Evolutionary conservation across 2,113 vertebrate genomes (phyloP).

Genomic region (Himantopus leucocephalus): DNA sequence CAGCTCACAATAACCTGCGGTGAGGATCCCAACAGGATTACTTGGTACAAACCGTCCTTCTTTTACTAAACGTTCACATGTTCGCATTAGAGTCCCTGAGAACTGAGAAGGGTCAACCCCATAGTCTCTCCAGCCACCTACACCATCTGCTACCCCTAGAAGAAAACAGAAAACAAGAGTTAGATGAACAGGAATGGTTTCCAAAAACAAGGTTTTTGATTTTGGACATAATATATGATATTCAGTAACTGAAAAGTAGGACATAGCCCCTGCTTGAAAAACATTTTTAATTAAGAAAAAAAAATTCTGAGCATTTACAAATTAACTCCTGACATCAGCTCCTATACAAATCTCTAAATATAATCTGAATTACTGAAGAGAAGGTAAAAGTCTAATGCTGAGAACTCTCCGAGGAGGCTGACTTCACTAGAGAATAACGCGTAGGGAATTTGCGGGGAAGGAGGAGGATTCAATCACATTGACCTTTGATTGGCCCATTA

Average conservation of each 20-base stretch:
- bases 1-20: conserved; percentile 93
- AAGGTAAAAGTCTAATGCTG: neutral
- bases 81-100: conserved; percentile 96
- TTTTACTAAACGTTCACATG: conserved; percentile 94
- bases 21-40: conserved; percentile 94
- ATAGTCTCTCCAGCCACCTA: conserved; percentile 98
- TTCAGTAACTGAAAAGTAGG: neutral
- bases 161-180: neutral
- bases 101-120: conserved; percentile 98
- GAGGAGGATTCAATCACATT: neutral
- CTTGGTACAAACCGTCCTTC: conserved; percentile 94
- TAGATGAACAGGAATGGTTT: fast-evolving
- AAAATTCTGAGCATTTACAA: neutral
- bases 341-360: neutral
- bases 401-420: neutral
- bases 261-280: neutral
- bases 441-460: neutral
- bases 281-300: neutral
- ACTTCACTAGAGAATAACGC: neutral
- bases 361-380: neutral
- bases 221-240: neutral
- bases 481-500: neutral
- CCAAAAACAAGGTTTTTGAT: neutral
- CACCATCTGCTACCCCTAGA: conserved; percentile 94
- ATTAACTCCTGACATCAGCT: neutral